These are phyloP conservation scores for Drosophila pegasa DNA, from an alignment of 2,888 invertebrate species.

Conservation along the genomic window DNA sequence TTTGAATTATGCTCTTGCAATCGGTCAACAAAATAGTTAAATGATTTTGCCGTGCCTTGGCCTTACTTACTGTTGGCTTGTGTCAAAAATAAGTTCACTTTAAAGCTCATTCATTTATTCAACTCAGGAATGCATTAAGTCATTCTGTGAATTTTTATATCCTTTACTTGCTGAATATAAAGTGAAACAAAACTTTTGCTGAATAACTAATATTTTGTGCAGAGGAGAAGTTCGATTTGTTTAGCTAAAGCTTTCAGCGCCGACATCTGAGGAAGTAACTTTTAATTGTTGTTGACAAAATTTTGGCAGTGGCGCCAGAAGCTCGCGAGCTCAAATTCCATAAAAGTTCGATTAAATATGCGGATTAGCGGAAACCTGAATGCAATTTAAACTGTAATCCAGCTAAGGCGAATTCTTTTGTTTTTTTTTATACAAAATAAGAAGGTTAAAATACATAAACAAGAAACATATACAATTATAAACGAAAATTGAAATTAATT, in stretches of 20 bases:
- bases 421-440: too few relatives aligned
- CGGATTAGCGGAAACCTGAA: neutral
- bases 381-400: neutral
- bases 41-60: too few relatives aligned
- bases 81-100: neutral
- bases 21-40: too few relatives aligned
- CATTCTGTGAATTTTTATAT: too few relatives aligned
- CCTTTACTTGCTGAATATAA: neutral
- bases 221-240: neutral
- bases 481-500: too few relatives aligned
- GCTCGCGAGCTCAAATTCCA: neutral
- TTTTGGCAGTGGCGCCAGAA: neutral
- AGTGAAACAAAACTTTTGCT: neutral
- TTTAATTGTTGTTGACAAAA: neutral
- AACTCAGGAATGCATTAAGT: neutral
- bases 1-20: too few relatives aligned
- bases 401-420: too few relatives aligned
- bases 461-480: too few relatives aligned
- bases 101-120: too few relatives aligned
- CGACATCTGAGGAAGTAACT: rapidly evolving
- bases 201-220: neutral
- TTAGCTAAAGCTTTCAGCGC: neutral
- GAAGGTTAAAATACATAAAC: too few relatives aligned
- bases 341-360: neutral
- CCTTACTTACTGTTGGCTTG: too few relatives aligned